These are phyloP conservation scores for Calycopis cecrops DNA, from an alignment of 1,140 invertebrate species.

Conservation along the genomic window DNA sequence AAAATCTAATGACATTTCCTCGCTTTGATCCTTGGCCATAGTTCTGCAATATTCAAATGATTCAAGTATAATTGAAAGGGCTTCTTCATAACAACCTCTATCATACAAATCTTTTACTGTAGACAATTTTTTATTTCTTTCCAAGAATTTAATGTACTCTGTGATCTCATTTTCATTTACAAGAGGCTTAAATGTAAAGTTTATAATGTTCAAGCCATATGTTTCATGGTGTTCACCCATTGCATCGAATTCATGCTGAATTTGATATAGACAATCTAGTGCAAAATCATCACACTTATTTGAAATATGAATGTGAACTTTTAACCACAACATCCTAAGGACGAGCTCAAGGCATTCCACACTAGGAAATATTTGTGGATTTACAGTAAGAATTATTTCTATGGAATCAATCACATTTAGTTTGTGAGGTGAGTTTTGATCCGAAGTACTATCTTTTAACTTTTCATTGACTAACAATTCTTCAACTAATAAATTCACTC, in stretches of 20 bases:
- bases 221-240: conserved; percentile 53
- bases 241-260: conserved; percentile 63
- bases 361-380: conserved; percentile 62
- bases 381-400: conserved; percentile 55
- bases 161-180: conserved; percentile 55
- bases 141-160: conserved; percentile 58
- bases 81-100: conserved; percentile 78
- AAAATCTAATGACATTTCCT: conserved; percentile 71
- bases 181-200: conserved; percentile 59
- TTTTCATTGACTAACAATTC: conserved; percentile 79
- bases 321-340: conserved; percentile 62
- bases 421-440: conserved; percentile 47
- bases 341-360: conserved; percentile 50
- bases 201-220: conserved; percentile 48
- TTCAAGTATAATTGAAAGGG: conserved; percentile 79
- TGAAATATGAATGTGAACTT: conserved; percentile 56
- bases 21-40: conserved; percentile 57
- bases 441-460: conserved; percentile 49
- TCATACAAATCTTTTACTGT: conserved; percentile 77
- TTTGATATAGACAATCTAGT: conserved; percentile 61
- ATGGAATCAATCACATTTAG: conserved; percentile 54
- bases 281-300: conserved; percentile 61
- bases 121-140: conserved; percentile 67
- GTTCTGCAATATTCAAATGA: conserved; percentile 76
- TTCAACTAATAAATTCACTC: conserved; percentile 78